Base-by-base conservation (phyloP, 2,888 invertebrate genomes). In the Sesamia inferens region DNA sequence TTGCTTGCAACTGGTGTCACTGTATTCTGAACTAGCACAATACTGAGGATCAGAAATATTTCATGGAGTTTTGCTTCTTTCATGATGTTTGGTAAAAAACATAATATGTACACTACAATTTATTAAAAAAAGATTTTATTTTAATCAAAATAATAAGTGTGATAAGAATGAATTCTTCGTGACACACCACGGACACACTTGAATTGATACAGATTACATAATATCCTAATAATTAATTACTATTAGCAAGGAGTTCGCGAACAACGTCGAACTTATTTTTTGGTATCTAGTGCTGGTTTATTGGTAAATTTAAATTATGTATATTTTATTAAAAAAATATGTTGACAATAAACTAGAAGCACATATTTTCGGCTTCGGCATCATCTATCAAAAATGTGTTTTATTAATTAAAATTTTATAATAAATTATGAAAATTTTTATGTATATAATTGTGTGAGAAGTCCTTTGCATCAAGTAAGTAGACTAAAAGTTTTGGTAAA, bases 1-100 rank as follows among this genome's bases (percentile, higher is more conserved):
- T 24, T 85, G 24, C 70, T 68, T 11, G 66, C 47, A 14, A 71
- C 72, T 57, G 73, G 74, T 62, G 65, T 74, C 19, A 82, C 64
- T 10, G 55, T 51, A 57, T 62, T 57, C 64, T 79, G 73, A 59
- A 74, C 16, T 10, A 72, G 39, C 16, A 78, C 4, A 61, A 72
- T 61, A 68, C 57, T 58, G 5, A 79, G 13, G 6, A 75, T 10
- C 24, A 82, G 51, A 31, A 68, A 55, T 74, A 65, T 71, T 64
- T 61, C 68, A 54, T 68, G 51, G 42, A 66, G 14, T 10, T 63
- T 74, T 74, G 47, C 65, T 54, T 24, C 14, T 67, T 76, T 76
- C 81, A 81, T 81, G 62, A 61, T 81, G 68, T 71, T 62, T 47
- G 5, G 3, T 58, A n/a, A 24, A 63, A 55, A 68, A 54, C 62